phyloP scores from a whole-genome alignment of 2,888 invertebrate genomes.

The Acronicta psi region DNA sequence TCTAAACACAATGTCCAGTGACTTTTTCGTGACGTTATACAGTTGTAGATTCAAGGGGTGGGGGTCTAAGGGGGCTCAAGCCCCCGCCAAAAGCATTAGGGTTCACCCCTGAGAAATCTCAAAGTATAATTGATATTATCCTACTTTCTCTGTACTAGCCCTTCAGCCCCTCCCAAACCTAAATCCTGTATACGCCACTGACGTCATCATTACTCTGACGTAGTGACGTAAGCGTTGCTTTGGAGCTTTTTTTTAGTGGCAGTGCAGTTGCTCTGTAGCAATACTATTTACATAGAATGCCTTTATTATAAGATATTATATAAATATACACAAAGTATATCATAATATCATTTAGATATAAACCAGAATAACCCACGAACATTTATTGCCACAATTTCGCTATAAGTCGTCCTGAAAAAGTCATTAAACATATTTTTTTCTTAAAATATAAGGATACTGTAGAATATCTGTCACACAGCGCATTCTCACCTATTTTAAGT shows the following conservation, averaged over 20 bases:
- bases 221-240: not conserved
- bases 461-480: slow-evolving; percentile 72
- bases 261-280: slow-evolving; percentile 42
- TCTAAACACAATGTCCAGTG: slow-evolving; percentile 19
- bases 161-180: too few species aligned
- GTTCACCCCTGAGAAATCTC: too few species aligned
- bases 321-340: slow-evolving; percentile 47
- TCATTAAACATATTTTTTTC: slow-evolving; percentile 12
- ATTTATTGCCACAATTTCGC: slow-evolving; percentile 9
- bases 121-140: too few species aligned
- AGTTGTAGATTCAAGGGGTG: too few species aligned
- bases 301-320: slow-evolving; percentile 48
- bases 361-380: slow-evolving; percentile 45
- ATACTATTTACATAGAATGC: slow-evolving; percentile 21
- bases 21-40: slow-evolving; percentile 3
- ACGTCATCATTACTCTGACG: too few species aligned
- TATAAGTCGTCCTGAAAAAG: slow-evolving; percentile 8
- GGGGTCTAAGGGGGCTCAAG: too few species aligned
- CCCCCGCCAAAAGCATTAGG: too few species aligned
- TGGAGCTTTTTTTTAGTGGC: too few species aligned
- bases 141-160: too few species aligned
- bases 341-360: slow-evolving; percentile 43
- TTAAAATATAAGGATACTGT: slow-evolving; percentile 25
- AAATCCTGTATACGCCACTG: too few species aligned
- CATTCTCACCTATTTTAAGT: slow-evolving; percentile 80